These are phyloP conservation scores for Aproaerema taeniolella DNA, from an alignment of 2,888 invertebrate species.

Conservation along the genomic window DNA sequence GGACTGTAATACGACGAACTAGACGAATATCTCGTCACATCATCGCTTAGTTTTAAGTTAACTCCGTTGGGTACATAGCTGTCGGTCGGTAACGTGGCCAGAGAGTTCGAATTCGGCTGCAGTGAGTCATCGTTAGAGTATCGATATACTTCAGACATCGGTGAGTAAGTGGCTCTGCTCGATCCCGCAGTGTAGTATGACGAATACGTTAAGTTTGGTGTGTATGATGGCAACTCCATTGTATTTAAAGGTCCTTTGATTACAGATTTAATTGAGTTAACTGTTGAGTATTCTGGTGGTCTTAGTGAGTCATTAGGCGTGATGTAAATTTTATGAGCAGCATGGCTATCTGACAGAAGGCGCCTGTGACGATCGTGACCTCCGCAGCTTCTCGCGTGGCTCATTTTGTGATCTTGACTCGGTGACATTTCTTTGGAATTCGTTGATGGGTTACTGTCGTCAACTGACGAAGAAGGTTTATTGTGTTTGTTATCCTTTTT, in stretches of 20 bases:
- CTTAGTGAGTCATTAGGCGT: slow-evolving; percentile 45
- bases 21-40: slow-evolving; percentile 46
- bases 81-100: slow-evolving; percentile 51
- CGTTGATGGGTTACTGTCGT: slow-evolving; percentile 51
- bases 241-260: slow-evolving; percentile 54
- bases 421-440: slow-evolving; percentile 63
- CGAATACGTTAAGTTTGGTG: slow-evolving; percentile 62
- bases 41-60: slow-evolving; percentile 58
- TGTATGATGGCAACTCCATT: slow-evolving; percentile 60
- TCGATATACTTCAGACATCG: slow-evolving; percentile 65
- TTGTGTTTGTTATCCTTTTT: slow-evolving; percentile 80
- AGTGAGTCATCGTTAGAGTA: slow-evolving; percentile 66
- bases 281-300: slow-evolving; percentile 55
- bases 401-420: slow-evolving; percentile 61
- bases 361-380: slow-evolving; percentile 65
- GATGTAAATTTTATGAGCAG: slow-evolving; percentile 55
- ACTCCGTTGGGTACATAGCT: slow-evolving; percentile 64
- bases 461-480: slow-evolving; percentile 63
- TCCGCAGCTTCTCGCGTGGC: slow-evolving; percentile 62
- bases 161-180: slow-evolving; percentile 60
- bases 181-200: slow-evolving; percentile 55
- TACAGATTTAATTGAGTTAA: slow-evolving; percentile 49
- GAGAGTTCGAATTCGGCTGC: slow-evolving; percentile 48
- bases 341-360: slow-evolving; percentile 55
- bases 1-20: slow-evolving; percentile 52